Conservation (phyloP, 2,888 invertebrate genomes). For the Nomada fabriciana region DNA sequence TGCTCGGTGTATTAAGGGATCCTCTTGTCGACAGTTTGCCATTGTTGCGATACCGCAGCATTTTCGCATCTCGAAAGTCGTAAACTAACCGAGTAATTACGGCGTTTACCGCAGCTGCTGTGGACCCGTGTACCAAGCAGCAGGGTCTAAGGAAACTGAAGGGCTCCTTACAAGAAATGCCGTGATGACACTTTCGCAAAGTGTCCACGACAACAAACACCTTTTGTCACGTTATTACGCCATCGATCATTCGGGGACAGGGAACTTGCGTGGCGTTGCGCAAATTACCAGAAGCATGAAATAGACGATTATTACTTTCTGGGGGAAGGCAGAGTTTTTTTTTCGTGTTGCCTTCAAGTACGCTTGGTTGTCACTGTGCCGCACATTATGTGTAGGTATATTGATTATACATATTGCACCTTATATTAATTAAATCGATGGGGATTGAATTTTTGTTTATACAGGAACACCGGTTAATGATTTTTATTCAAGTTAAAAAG, state of each 20-base stretch:
- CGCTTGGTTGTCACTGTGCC: too few species aligned
- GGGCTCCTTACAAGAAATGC: conserved; percentile 40
- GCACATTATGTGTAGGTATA: too few species aligned
- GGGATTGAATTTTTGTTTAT: too few species aligned
- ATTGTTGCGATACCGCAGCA: conserved; percentile 23
- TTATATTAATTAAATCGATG: too few species aligned
- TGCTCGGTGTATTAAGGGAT: background rate
- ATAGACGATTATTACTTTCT: background rate
- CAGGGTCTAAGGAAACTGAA: background rate
- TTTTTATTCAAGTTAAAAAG: too few species aligned
- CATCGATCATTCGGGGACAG: conserved; percentile 14
- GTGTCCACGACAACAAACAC: conserved; percentile 13
- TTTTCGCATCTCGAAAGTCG: conserved; percentile 25
- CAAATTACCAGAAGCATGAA: conserved; percentile 11
- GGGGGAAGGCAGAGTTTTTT: too few species aligned
- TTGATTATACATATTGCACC: too few species aligned
- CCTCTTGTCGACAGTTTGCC: background rate
- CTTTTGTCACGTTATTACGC: conserved; percentile 45
- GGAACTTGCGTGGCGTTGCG: conserved; percentile 23
- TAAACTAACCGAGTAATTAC: conserved; percentile 57
- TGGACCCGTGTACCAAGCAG: conserved; percentile 27
- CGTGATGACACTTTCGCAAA: conserved; percentile 33
- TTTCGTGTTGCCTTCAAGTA: too few species aligned
- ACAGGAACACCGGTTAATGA: too few species aligned
- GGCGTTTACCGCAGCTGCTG: conserved; percentile 33